Percentiles rank a stretch among this genome's conserved stretches.
Evolutionary conservation across 2,888 invertebrate species (phyloP).

Genomic region (Drosophila neotestacea): DNA sequence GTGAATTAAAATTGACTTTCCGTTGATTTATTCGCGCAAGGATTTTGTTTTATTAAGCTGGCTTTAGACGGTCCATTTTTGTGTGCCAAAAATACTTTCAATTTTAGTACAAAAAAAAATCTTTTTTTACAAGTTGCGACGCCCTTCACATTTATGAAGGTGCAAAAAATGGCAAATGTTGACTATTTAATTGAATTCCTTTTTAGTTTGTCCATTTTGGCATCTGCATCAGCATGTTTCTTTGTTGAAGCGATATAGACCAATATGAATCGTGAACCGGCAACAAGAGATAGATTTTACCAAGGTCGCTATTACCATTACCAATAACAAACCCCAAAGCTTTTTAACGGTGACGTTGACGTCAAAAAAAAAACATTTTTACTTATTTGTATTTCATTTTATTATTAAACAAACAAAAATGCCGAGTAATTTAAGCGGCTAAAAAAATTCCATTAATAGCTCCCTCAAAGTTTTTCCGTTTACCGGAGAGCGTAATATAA

Average conservation of each 20-base stretch:
- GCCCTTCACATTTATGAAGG: conserved; percentile 42
- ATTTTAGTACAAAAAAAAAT: not conserved
- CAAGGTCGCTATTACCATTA: conserved; percentile 16
- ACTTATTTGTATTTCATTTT: conserved; percentile 16
- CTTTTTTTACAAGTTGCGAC: not conserved
- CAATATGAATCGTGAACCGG: conserved; percentile 42
- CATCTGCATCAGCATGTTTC: conserved; percentile 27
- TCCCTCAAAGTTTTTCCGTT: not conserved
- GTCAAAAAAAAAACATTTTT: not conserved
- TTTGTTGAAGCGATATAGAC: not conserved
- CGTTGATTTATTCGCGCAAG: too few relatives aligned
- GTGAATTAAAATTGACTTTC: too few relatives aligned
- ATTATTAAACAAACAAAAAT: conserved; percentile 14
- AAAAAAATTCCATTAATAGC: conserved; percentile 1
- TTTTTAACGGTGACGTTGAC: not conserved
- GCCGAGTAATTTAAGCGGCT: conserved; percentile 23
- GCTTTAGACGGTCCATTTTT: too few relatives aligned
- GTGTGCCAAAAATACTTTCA: not conserved
- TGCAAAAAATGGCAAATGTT: conserved; percentile 20
- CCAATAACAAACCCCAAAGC: not conserved
- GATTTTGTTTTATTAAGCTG: too few relatives aligned
- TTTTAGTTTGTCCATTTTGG: conserved; percentile 8
- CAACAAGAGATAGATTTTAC: conserved; percentile 15
- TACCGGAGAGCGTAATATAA: not conserved
- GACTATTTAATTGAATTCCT: conserved; percentile 8